These are phyloP conservation scores for Prorops nasuta DNA, from an alignment of 1,140 invertebrate species.

Conservation along the genomic window DNA sequence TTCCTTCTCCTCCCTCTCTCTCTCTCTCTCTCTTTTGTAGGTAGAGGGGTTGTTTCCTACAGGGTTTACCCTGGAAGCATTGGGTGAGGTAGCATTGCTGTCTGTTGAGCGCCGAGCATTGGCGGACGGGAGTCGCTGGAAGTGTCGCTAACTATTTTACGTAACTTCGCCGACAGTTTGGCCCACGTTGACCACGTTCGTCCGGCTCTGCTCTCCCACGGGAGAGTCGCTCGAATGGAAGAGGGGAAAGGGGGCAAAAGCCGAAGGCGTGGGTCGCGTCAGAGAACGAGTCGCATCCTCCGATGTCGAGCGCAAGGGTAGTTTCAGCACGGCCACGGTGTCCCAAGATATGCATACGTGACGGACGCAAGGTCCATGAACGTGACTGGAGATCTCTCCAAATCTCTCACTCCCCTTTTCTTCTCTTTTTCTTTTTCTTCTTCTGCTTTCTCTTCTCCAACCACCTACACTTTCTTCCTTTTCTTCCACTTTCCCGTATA, in stretches of 20 bases:
- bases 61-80: too few relatives aligned
- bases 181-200: conserved; percentile 57
- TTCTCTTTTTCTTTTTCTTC: neutral
- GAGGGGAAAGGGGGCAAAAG: conserved; percentile 1
- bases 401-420: conserved; percentile 1
- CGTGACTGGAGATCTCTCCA: conserved; percentile 36
- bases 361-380: conserved; percentile 43
- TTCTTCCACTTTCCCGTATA: too few relatives aligned
- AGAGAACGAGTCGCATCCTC: conserved; percentile 18
- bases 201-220: conserved; percentile 49
- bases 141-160: conserved; percentile 60
- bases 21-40: conserved; percentile 23
- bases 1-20: conserved; percentile 17
- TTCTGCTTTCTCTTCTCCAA: neutral
- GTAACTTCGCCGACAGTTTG: conserved; percentile 58
- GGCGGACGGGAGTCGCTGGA: conserved; percentile 36
- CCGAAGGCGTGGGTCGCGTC: neutral
- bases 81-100: too few relatives aligned
- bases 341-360: conserved; percentile 60
- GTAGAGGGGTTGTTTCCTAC: too few relatives aligned
- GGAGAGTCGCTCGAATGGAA: conserved; percentile 25
- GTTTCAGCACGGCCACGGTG: conserved; percentile 38
- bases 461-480: conserved; percentile 5
- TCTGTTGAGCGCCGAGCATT: conserved; percentile 13
- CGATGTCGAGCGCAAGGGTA: conserved; percentile 36